A percentile compares a stretch with the other conserved stretches of the same genome.
phyloP scores from a whole-genome alignment of 2,797 vertebrate genomes.

The Chrosomus eos region DNA sequence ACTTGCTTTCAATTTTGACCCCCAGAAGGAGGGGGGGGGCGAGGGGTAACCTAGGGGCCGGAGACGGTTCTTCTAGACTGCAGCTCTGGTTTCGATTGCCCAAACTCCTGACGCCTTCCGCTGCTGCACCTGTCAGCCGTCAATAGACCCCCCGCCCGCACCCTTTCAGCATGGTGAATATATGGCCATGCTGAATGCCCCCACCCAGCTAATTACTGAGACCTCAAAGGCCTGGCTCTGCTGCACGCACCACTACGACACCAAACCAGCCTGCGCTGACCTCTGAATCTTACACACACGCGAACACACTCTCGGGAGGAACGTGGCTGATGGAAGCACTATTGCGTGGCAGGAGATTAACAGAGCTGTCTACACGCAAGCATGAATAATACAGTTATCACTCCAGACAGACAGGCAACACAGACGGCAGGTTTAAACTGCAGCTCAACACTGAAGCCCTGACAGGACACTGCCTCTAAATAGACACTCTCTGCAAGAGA shows the following conservation, averaged over 20 bases:
- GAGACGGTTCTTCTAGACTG: constrained; percentile 67
- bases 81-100: constrained; percentile 79
- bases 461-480: constrained; percentile 57
- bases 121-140: constrained; percentile 87
- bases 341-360: constrained; percentile 73
- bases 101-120: constrained; percentile 77
- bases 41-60: constrained; percentile 67
- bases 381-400: constrained; percentile 83
- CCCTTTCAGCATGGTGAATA: constrained; percentile 91
- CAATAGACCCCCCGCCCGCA: constrained; percentile 86
- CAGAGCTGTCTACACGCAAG: constrained; percentile 79
- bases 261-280: constrained; percentile 45
- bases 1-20: constrained; percentile 71
- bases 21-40: constrained; percentile 67
- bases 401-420: constrained; percentile 74
- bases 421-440: constrained; percentile 67
- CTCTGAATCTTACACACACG: constrained; percentile 33
- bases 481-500: constrained; percentile 37
- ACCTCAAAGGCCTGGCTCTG: constrained; percentile 66
- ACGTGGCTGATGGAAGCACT: constrained; percentile 52
- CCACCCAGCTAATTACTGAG: constrained; percentile 81
- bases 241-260: constrained; percentile 61
- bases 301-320: constrained; percentile 34
- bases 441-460: constrained; percentile 66
- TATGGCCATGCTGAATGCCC: constrained; percentile 83